Base-by-base conservation (phyloP, 2,888 invertebrate genomes). In the Dryobota labecula region DNA sequence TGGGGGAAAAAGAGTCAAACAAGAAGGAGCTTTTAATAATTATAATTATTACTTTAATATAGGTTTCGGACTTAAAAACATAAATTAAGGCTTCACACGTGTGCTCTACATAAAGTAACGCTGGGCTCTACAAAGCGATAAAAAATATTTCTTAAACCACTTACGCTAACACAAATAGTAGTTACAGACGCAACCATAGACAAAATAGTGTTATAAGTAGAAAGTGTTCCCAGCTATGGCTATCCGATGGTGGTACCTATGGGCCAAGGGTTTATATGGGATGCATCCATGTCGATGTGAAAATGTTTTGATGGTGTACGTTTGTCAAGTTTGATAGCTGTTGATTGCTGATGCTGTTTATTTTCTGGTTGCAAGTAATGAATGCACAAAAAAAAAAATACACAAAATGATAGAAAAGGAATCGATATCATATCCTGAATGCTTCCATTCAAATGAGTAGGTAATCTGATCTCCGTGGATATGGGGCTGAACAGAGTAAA, bases 211-310 rank as follows among this genome's bases (percentile, higher is more conserved):
- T n/a, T n/a, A n/a, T n/a, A 69, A 49, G 20, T 56, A 80, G 76
- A 63, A 80, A 78, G 69, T 74, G 61, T 74, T 80, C 61, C 45
- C 51, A 68, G 67, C 13, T 56, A 30, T 51, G 43, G 58, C n/a
- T 38, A 56, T 41, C 38, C 27, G 49, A 79, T 56, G 61, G 41
- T 27, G 30, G 30, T 61, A 68, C 56, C 51, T 56, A 57, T 27
- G 36, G 27, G 20, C 27, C 11, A 24, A n/a, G 18, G 38, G 54
- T 36, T 33, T 33, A 33, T 36, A n/a, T n/a, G n/a, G n/a, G n/a
- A n/a, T n/a, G n/a, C n/a, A n/a, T n/a, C n/a, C n/a, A n/a, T n/a
- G n/a, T n/a, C n/a, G n/a, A n/a, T n/a, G n/a, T n/a, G n/a, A n/a
- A n/a, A n/a, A n/a, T n/a, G n/a, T n/a, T n/a, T n/a, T n/a, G n/a